Base-by-base conservation (phyloP, 2,888 invertebrate genomes). In the Stenoptilia bipunctidactyla region DNA sequence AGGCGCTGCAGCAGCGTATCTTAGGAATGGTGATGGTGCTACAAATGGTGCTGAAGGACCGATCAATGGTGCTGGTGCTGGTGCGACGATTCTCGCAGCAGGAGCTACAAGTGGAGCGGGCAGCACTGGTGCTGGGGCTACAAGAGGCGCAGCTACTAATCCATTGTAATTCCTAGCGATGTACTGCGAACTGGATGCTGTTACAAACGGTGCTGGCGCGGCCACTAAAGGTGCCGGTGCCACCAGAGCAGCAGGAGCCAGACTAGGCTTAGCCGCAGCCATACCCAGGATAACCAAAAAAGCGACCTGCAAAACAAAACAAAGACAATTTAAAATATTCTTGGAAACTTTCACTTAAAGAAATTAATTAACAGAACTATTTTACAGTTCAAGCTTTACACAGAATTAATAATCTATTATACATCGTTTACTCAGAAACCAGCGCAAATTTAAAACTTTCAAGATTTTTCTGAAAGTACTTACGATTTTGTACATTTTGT, bases 181-280 rank as follows among this genome's bases (percentile, higher is more conserved):
- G 43, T 88, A 87, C 62, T 90, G 88, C 9, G 87, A 87, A 66
- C 89, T 89, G 53, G 86, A 83, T 1, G 90, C 87, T 0, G 90
- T 89, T n/a, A 89, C 87, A 48, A 87, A 80, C 5, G 86, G 85
- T 1, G 86, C 85, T 1, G 79, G 77, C 13, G 72, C 79, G 45
- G 66, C 70, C 10, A 71, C 61, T 9, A 60, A 49, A n/a, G 56
- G 65, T 8, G 58, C 66, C 33, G 59, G 63, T 15, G 62, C 61
- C 2, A 73, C 61, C 27, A 66, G 53, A 10, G 86, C 86, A 9
- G 65, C 65, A 15, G 59, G 59, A 12, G 54, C 66, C n/a, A 64
- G 36, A 49, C 74, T 62, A 27, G 76, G 71, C 55, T 73, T 69
- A 39, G 73, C 72, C 2, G 56, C 50, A 40, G 65, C 70, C 52